Evolutionary conservation across 1,140 invertebrate species (phyloP).

Genomic region (Calephelis virginiensis): DNA sequence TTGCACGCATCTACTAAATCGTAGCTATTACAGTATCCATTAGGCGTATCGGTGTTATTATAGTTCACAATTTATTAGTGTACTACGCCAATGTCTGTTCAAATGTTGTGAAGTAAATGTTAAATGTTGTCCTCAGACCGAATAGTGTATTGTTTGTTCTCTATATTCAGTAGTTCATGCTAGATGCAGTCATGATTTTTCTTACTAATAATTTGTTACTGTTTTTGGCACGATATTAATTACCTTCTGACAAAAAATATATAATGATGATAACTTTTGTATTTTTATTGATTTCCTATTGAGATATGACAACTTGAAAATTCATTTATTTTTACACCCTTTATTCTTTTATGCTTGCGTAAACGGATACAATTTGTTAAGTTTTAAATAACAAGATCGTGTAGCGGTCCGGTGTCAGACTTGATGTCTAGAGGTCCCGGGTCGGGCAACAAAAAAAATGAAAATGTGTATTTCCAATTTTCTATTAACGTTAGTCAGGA

Average conservation of each 20-base stretch:
- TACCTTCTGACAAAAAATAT: conserved; percentile 77
- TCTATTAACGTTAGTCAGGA: too few relatives aligned
- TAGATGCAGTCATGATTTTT: conserved; percentile 68
- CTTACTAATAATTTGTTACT: conserved; percentile 76
- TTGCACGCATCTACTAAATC: conserved; percentile 21
- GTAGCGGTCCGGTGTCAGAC: too few relatives aligned
- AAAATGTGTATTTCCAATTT: too few relatives aligned
- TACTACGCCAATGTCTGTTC: conserved; percentile 62
- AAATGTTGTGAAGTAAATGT: conserved; percentile 67
- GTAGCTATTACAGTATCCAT: conserved; percentile 36
- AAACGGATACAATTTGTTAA: too few relatives aligned
- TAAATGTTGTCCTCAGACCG: conserved; percentile 61
- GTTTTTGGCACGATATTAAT: conserved; percentile 76
- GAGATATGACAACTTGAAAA: too few relatives aligned
- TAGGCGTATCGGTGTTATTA: conserved; percentile 68
- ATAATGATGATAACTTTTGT: conserved; percentile 61
- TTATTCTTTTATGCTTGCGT: too few relatives aligned
- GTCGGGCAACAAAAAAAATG: too few relatives aligned
- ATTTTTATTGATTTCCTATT: conserved; percentile 18
- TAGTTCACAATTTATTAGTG: conserved; percentile 62
- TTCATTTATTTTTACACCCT: too few relatives aligned
- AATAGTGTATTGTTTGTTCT: conserved; percentile 63
- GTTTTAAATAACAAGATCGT: too few relatives aligned
- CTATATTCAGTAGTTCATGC: conserved; percentile 66
- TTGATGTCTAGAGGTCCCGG: too few relatives aligned